Evolutionary conservation across 2,113 vertebrate genomes (phyloP).

Genomic region (Choloepus hoffmanni): DNA sequence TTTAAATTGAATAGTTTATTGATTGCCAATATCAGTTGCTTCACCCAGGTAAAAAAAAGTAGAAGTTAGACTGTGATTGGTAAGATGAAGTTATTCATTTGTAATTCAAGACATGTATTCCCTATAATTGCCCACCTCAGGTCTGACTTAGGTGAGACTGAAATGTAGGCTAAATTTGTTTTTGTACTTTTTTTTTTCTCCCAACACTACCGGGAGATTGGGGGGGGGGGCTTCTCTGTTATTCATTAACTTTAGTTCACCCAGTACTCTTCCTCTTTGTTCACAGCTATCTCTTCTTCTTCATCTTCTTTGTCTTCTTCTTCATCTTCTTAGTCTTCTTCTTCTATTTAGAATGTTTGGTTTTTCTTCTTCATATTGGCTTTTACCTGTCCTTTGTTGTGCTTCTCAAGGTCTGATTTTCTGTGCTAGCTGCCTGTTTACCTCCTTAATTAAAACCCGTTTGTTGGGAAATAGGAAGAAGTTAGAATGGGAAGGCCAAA

Average conservation of each 20-base stretch:
- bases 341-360: background rate
- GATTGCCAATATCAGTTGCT: background rate
- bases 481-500: background rate
- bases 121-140: background rate
- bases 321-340: no score
- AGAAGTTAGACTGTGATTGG: background rate
- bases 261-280: slow-evolving; percentile 12
- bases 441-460: background rate
- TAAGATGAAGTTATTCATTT: slow-evolving; percentile 49
- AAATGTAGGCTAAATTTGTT: background rate
- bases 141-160: background rate
- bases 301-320: background rate
- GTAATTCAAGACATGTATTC: slow-evolving; percentile 29
- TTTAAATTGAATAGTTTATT: slow-evolving; percentile 59
- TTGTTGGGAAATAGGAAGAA: slow-evolving; percentile 46
- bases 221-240: background rate
- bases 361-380: background rate
- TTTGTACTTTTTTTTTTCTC: background rate
- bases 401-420: slow-evolving; percentile 2
- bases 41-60: slow-evolving; percentile 7
- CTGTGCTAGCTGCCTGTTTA: background rate
- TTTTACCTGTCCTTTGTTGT: background rate
- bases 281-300: background rate
- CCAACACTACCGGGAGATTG: background rate
- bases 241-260: background rate